Conservation (phyloP, 2,113 vertebrate species). For the Labrus mixtus region DNA sequence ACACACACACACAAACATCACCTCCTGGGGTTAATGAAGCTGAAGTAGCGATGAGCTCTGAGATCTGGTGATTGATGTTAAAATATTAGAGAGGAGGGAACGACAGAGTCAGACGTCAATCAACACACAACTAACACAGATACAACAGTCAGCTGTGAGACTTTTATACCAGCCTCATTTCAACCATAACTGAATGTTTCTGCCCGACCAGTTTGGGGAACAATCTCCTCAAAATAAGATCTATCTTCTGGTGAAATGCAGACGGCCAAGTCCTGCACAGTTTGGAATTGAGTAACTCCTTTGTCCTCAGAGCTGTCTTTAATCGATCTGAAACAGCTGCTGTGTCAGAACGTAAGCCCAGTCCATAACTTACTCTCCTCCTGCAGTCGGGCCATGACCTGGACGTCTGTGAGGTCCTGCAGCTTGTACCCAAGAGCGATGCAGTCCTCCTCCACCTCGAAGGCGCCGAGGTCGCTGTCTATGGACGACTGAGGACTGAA, state of each 20-base stretch:
- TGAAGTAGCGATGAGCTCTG: constrained; percentile 80
- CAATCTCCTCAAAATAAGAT: too few relatives aligned
- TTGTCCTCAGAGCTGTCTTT: too few relatives aligned
- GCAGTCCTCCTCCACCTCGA: constrained; percentile 89
- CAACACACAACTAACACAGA: background rate
- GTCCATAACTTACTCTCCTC: constrained; percentile 91
- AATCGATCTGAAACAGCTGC: too few relatives aligned
- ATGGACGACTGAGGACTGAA: constrained; percentile 89
- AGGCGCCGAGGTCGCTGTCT: constrained; percentile 88
- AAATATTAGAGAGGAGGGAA: constrained; percentile 53
- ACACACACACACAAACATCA: constrained; percentile 46
- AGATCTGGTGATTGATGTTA: constrained; percentile 73
- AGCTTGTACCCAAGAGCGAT: constrained; percentile 93
- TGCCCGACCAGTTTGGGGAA: too few relatives aligned
- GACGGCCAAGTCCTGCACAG: too few relatives aligned
- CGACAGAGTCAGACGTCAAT: constrained; percentile 26
- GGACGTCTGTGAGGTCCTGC: constrained; percentile 95
- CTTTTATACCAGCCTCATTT: too few relatives aligned
- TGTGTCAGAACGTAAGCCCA: too few relatives aligned
- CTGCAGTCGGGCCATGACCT: constrained; percentile 97
- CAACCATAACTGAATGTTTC: too few relatives aligned
- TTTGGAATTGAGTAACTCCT: too few relatives aligned
- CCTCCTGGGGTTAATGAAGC: constrained; percentile 80
- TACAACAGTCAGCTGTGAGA: background rate
- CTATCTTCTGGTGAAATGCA: too few relatives aligned